Evolutionary conservation across 2,797 vertebrate species (phyloP), one percentile per base, ranked within the genome.

Genomic region (Phrynocephalus vlangalii): DNA sequence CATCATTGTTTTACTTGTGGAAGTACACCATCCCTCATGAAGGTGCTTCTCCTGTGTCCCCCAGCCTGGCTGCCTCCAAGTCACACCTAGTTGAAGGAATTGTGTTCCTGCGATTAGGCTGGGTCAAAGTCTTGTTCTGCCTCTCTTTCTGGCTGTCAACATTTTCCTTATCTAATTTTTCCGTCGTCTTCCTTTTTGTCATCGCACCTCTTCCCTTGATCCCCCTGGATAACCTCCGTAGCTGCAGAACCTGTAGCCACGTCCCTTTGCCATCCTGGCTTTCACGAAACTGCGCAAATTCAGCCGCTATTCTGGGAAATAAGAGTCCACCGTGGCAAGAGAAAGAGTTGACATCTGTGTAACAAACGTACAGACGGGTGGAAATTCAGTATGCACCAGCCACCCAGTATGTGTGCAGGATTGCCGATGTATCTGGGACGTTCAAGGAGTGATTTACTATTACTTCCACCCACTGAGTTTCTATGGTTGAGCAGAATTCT

Each of bases 41-140:
- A 11, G 6, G 50, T 24, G 7, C 50, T 50, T 9, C 13, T 24
- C 11, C 11, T 8, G 22, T 6, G 2, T 60, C 30, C 38, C 73
- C 38, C 2, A 38, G 30, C 20, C 73, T 44, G 3, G 9, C 73
- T 76, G 3, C 50, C 71, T 26, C 70, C 82, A 26, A 67, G 66
- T 28, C 10, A 3, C 30, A 38, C 44, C 6, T 33, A 48, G 22
- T 2, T 30, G 48, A 48, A 33, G n/a, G 20, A 7, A 8, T 33
- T 60, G 24, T 48, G 26, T 44, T 44, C 33, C 2, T 77, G 72
- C n/a, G 24, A 66, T 28, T 44, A 28, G 33, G 11, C 24, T 44
- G 56, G 52, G 30, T 77, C 38, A 66, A 66, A 84, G 83, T n/a
- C 56, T 84, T n/a, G 24, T 77, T n/a, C 83, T 84, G 33, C 28